Evolutionary conservation across 2,797 vertebrate species (phyloP).

Genomic region (Chelmon rostratus): DNA sequence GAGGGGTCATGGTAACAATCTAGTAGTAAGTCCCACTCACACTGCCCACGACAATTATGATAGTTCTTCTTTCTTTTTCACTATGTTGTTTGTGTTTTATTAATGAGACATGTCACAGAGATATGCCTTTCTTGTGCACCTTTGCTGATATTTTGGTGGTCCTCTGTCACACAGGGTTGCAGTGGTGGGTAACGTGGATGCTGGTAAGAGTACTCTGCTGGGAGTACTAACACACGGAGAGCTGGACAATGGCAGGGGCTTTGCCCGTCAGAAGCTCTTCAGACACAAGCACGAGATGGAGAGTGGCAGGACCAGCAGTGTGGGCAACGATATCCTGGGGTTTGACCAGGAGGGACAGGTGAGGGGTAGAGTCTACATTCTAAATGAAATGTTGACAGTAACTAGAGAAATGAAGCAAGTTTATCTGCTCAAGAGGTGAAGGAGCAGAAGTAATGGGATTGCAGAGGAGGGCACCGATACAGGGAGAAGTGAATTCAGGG

Average conservation of each 20-base stretch:
- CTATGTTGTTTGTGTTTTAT: not conserved
- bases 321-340: constrained; percentile 98
- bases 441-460: no score
- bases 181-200: constrained; percentile 98
- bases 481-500: no score
- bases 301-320: constrained; percentile 97
- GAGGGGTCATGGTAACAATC: not conserved
- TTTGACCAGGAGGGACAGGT: constrained; percentile 96
- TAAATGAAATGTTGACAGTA: not conserved
- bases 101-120: not conserved
- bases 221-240: constrained; percentile 97
- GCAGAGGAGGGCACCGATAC: no score
- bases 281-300: constrained; percentile 99
- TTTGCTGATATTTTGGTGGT: constrained; percentile 8
- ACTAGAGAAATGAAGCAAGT: not conserved
- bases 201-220: constrained; percentile 96
- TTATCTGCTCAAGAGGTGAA: not conserved
- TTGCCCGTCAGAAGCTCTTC: constrained; percentile 98
- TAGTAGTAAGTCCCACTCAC: not conserved
- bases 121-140: not conserved
- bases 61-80: not conserved
- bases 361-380: constrained; percentile 23
- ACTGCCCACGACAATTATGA: no score
- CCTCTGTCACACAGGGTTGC: constrained; percentile 88
- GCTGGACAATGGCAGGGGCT: constrained; percentile 97